Evolutionary conservation across 1,140 invertebrate genomes (phyloP), one percentile per base, ranked within the genome.

Genomic region (Pseudomyrmex cubaensis): DNA sequence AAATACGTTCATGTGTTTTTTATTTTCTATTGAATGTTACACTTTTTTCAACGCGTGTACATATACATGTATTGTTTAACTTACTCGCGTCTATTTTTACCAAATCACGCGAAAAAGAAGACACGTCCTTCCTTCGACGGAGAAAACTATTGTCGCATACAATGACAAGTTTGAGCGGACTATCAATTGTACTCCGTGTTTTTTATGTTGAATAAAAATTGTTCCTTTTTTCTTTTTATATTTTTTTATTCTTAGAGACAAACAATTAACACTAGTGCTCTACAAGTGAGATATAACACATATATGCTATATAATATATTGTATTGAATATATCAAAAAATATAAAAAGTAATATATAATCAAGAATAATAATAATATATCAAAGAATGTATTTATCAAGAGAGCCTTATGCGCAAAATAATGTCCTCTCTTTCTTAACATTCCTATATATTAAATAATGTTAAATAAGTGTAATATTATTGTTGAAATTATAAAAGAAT

Each of bases 1-100:
- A 15, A 56, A 44, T 44, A 56, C 56, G 52, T 72, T 56, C 8
- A 12, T 54, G 54, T 20, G 13, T 56, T 56, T 72, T 44, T 72
- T 44, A 22, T 20, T 72, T 54, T 57, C 22, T 22, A 12, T 13
- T 22, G 4, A 44, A 35, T n/a, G 67, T 3, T 15, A 20, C 13
- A 54, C 35, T 50, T 66, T 66, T 66, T 17, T 66, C 17, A 50
- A 48, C 35, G 35, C 35, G 35, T 35, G 63, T 48, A 20, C 15
- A 44, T n/a, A 46, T n/a, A 17, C 15, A 9, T 4, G 0, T 20
- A 44, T 50, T 17, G 10, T 0, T 48, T 20, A 20, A 20, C 48
- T 66, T 8, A 4, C 35, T 66, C n/a, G 44, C 7, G 22, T 54
- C 13, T 54, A 12, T 54, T 70, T 69, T n/a, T 66, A 44, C 1